Base-by-base conservation (phyloP, 1,140 invertebrate species). In the Macrobrachium nipponense region DNA sequence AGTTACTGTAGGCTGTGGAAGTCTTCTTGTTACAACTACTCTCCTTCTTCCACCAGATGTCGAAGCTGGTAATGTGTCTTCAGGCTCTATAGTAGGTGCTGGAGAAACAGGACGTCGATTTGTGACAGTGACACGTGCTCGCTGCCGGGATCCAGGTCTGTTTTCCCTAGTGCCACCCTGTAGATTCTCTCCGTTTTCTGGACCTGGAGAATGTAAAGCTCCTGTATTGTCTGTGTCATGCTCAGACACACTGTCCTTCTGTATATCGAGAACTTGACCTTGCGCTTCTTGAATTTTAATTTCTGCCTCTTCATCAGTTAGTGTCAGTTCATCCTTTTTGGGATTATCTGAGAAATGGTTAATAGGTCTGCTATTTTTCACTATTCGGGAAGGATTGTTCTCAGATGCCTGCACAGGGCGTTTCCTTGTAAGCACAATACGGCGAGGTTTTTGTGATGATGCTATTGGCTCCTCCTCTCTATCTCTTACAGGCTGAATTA, bases 51-150 rank as follows among this genome's bases (percentile, higher is more conserved):
- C 85, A 17, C 85, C 85, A 23, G 70, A 36, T 15, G 70, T 72
- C n/a, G 79, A 51, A 51, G 51, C 51, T 8, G 51, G 75, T 60
- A 66, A 81, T 36, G 79, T 87, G 23, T 82, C 76, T 70, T 87
- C 80, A 7, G 61, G 62, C 20, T 78, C 73, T 7, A 44, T 36
- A 58, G 80, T 86, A 15, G 66, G 59, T 10, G 68, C 86, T 18
- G 68, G 60, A n/a, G 76, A 72, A 36, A 82, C 60, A 76, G 90
- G 89, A 44, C 92, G 89, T 87, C 91, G 91, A 87, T 89, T 91
- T 1, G 92, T 92, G n/a, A 86, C 77, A 43, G 84, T 86, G 20
- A 86, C 36, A 10, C 84, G 84, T 18, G 80, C 75, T 4, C 76
- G 66, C 18, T 68, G 68, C 5, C 68, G 51, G 43, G 62, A 72